Conservation (phyloP, 37 sponge, comb jelly and placozoan genomes). For the Tethya wilhelma region DNA sequence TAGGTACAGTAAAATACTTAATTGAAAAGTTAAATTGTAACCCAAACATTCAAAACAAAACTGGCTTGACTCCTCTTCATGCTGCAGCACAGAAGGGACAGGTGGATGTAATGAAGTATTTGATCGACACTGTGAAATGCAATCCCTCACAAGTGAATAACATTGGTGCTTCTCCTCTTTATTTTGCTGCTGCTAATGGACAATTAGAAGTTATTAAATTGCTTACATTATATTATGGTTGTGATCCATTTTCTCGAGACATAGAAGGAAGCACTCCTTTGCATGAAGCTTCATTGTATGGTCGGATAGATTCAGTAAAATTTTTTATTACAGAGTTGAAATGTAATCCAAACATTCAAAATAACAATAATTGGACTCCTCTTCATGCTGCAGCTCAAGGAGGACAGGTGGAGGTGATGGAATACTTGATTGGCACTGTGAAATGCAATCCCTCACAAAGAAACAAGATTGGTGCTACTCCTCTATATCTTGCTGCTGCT, state of each 20-base stretch:
- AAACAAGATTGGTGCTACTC: constrained; percentile 21
- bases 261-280: neutral
- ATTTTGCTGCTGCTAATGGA: constrained; percentile 6
- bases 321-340: neutral
- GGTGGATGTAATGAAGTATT: constrained; percentile 1
- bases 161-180: neutral
- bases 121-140: neutral
- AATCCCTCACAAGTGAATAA: neutral
- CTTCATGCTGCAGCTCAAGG: constrained; percentile 6
- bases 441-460: too few relatives aligned
- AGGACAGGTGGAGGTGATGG: constrained; percentile 24
- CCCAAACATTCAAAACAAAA: neutral
- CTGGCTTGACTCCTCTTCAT: constrained; percentile 35
- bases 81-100: constrained; percentile 24
- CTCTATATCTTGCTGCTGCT: constrained; percentile 13
- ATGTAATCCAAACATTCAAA: neutral
- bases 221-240: neutral
- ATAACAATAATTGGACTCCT: neutral
- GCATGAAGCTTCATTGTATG: constrained; percentile 1
- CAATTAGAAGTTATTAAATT: constrained; percentile 13
- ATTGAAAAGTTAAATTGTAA: constrained; percentile 5
- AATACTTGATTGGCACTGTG: constrained; percentile 5
- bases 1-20: constrained; percentile 12
- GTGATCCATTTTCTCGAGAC: neutral
- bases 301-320: neutral